Percentiles rank a stretch among this genome's conserved stretches.
Evolutionary conservation across 2,797 vertebrate species (phyloP).

Genomic region (Sparidentex hasta): DNA sequence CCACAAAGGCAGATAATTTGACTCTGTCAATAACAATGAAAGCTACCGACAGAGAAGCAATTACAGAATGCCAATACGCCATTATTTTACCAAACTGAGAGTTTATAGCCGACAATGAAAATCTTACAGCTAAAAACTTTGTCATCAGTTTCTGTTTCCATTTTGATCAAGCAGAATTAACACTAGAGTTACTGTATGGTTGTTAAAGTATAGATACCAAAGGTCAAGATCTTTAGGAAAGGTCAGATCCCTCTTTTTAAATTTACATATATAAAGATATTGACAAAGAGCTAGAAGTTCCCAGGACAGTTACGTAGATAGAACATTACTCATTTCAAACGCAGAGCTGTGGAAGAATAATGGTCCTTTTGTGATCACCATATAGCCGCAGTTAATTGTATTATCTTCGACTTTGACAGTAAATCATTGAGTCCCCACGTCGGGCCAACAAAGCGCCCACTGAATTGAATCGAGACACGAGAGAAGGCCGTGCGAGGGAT

Average conservation of each 20-base stretch:
- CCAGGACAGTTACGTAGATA: neutral
- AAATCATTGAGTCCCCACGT: conserved; percentile 15
- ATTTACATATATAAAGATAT: neutral
- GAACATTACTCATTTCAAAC: neutral
- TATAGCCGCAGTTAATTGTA: conserved; percentile 16
- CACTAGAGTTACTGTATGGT: neutral
- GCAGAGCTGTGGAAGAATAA: neutral
- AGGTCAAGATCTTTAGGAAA: neutral
- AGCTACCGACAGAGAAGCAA: too few relatives aligned
- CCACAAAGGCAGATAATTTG: neutral
- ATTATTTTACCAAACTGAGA: too few relatives aligned
- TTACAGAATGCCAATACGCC: neutral
- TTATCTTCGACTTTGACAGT: conserved; percentile 13
- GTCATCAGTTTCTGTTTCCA: neutral
- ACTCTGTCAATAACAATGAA: neutral
- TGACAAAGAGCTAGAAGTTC: neutral
- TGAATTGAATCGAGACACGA: conserved; percentile 38
- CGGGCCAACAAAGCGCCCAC: conserved; percentile 34
- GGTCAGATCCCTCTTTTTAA: neutral
- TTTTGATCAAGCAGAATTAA: neutral
- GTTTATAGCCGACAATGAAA: neutral
- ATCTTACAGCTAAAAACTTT: too few relatives aligned
- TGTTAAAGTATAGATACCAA: neutral
- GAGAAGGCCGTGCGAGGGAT: conserved; percentile 29
- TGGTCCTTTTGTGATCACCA: neutral